phyloP scores from a whole-genome alignment of 2,888 invertebrate genomes.

The Aleiodes leptofemur region DNA sequence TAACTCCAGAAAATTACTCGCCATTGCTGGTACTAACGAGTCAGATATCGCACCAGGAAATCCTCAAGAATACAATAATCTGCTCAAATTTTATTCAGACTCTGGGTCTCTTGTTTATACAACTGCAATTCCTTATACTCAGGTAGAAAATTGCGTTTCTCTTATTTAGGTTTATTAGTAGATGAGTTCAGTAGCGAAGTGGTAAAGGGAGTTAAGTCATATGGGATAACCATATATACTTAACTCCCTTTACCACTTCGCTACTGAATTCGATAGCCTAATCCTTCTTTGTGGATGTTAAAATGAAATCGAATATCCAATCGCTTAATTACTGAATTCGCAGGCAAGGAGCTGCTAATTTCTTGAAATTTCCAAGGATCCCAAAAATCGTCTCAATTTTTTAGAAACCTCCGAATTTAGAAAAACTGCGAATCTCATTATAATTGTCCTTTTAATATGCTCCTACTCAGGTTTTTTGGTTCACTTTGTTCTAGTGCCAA shows the following conservation, averaged over 20 bases:
- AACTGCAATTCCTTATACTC: slow-evolving; percentile 85
- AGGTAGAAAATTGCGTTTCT: slow-evolving; percentile 75
- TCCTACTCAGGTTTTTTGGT: slow-evolving; percentile 16
- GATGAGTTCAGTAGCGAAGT: no score
- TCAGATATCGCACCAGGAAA: slow-evolving; percentile 66
- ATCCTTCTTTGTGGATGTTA: no score
- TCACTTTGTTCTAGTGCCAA: slow-evolving; percentile 79
- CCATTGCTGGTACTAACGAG: slow-evolving; percentile 88
- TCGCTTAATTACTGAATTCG: no score
- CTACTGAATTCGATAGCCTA: no score
- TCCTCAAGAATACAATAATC: slow-evolving; percentile 83
- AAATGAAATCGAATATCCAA: no score
- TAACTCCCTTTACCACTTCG: no score
- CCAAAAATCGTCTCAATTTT: no score
- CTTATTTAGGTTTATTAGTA: background rate
- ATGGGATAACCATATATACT: no score
- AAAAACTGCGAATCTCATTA: background rate
- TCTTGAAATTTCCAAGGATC: no score
- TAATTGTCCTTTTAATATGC: background rate
- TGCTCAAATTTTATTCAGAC: slow-evolving; percentile 94
- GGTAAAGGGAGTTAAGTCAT: no score
- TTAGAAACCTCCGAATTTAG: background rate
- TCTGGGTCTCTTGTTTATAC: slow-evolving; percentile 89
- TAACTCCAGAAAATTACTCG: slow-evolving; percentile 93
- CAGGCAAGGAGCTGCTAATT: no score